phyloP scores from a whole-genome alignment of 1,140 invertebrate genomes.

The Lepidurus apus region DNA sequence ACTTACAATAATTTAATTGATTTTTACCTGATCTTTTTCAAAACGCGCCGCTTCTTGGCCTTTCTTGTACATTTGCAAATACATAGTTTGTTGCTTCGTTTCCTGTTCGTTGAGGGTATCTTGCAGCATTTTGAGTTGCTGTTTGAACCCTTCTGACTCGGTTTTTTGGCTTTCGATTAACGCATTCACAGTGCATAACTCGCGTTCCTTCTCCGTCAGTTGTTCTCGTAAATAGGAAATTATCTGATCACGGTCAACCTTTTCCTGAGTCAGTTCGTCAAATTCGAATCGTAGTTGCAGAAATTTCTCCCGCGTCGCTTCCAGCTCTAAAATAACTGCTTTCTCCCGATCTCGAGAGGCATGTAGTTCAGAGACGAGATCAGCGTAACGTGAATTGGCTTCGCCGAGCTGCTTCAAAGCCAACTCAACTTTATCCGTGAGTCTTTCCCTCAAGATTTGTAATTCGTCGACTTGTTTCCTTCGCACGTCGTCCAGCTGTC shows the following conservation, averaged over 20 bases:
- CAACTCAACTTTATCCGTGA: constrained; percentile 71
- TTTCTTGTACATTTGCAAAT: constrained; percentile 75
- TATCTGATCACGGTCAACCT: background rate
- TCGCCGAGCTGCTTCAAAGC: constrained; percentile 70
- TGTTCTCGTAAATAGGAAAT: constrained; percentile 35
- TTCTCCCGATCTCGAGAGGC: constrained; percentile 34
- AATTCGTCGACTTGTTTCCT: constrained; percentile 39
- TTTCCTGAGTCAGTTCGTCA: background rate
- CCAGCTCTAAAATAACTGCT: background rate
- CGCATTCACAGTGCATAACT: constrained; percentile 45
- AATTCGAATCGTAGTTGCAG: background rate
- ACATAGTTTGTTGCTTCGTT: constrained; percentile 62
- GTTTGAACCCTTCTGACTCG: background rate
- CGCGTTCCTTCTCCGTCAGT: constrained; percentile 50
- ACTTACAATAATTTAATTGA: background rate
- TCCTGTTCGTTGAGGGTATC: constrained; percentile 57
- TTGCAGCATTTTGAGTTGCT: constrained; percentile 50
- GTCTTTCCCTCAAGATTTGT: constrained; percentile 51
- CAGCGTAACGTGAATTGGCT: constrained; percentile 56
- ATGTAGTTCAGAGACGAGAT: constrained; percentile 42
- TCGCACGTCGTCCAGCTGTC: constrained; percentile 37
- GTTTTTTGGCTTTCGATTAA: background rate
- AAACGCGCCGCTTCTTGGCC: constrained; percentile 43
- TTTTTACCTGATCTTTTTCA: background rate
- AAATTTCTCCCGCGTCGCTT: background rate